Evolutionary conservation across 1,140 invertebrate genomes (phyloP).

Genomic region (Drosophila elegans): DNA sequence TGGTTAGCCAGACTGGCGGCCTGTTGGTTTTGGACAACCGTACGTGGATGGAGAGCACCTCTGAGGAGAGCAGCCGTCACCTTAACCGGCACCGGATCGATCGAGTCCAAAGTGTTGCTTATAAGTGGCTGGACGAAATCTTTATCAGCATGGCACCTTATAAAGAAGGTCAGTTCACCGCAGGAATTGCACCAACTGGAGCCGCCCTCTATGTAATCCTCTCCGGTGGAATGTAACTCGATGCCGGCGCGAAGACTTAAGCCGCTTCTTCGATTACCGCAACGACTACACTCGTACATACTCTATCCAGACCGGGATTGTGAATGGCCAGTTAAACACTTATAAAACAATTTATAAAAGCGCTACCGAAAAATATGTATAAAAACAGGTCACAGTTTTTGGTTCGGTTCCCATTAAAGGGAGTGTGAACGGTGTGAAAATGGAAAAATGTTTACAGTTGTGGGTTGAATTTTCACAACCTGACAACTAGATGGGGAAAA

Average conservation of each 20-base stretch:
- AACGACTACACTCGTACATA: slow-evolving; percentile 14
- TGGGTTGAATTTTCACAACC: neutral
- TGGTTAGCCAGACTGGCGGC: neutral
- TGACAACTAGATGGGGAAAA: neutral
- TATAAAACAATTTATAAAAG: slow-evolving; percentile 2
- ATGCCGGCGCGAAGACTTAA: neutral
- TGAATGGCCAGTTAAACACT: neutral
- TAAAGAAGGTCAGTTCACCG: neutral
- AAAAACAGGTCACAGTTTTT: neutral
- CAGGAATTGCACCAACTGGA: neutral
- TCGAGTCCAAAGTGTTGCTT: neutral
- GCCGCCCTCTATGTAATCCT: slow-evolving; percentile 1
- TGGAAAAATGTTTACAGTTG: neutral
- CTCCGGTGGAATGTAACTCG: neutral
- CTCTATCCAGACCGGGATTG: neutral
- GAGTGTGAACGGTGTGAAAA: slow-evolving; percentile 4
- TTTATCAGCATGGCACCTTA: neutral
- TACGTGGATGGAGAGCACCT: neutral
- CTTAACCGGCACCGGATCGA: neutral
- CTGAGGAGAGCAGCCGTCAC: neutral
- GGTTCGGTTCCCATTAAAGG: neutral
- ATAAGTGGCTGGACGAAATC: neutral
- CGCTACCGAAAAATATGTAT: slow-evolving; percentile 2
- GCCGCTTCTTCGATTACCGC: neutral
- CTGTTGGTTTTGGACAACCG: neutral